A percentile compares a stretch with the other conserved stretches of the same genome.
Evolutionary conservation across 2,797 vertebrate species (phyloP).

Genomic region (Parotocinclus haroldoi): DNA sequence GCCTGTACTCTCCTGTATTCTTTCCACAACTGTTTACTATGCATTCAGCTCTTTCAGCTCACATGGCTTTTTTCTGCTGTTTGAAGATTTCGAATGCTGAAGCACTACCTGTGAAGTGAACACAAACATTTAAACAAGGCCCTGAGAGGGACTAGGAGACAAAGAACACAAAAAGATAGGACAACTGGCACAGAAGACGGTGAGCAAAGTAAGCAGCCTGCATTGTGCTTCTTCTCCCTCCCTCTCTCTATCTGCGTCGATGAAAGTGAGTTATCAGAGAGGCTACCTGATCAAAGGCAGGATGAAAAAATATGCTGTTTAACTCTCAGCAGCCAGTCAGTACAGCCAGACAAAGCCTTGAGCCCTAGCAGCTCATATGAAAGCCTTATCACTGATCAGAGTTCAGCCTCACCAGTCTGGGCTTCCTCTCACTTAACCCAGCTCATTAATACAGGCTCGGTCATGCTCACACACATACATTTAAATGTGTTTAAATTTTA

Average conservation of each 20-base stretch:
- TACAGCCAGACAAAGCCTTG: slow-evolving; percentile 30
- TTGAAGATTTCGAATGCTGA: slow-evolving; percentile 4
- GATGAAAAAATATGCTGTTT: slow-evolving; percentile 40
- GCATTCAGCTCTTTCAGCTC: not conserved
- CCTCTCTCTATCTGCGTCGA: slow-evolving; percentile 16
- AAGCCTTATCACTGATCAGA: slow-evolving; percentile 9
- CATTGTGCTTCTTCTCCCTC: slow-evolving; percentile 1
- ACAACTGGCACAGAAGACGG: not conserved
- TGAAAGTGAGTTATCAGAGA: slow-evolving; percentile 41
- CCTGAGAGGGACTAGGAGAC: slow-evolving; percentile 10
- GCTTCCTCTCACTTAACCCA: not conserved
- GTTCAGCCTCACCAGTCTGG: not conserved
- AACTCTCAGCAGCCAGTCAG: slow-evolving; percentile 37
- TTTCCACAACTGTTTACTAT: not conserved
- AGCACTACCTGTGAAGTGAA: slow-evolving; percentile 9
- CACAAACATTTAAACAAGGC: slow-evolving; percentile 32
- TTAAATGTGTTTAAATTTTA: too few relatives aligned
- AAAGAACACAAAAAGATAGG: slow-evolving; percentile 1
- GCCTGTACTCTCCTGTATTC: not conserved
- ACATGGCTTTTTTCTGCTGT: slow-evolving; percentile 1
- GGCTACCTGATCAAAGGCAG: slow-evolving; percentile 45
- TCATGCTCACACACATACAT: not conserved
- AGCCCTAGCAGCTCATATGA: slow-evolving; percentile 11
- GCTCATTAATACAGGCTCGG: not conserved
- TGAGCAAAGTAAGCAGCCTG: not conserved